phyloP scores from a whole-genome alignment of 2,797 vertebrate species.

The Coilia nasus region DNA sequence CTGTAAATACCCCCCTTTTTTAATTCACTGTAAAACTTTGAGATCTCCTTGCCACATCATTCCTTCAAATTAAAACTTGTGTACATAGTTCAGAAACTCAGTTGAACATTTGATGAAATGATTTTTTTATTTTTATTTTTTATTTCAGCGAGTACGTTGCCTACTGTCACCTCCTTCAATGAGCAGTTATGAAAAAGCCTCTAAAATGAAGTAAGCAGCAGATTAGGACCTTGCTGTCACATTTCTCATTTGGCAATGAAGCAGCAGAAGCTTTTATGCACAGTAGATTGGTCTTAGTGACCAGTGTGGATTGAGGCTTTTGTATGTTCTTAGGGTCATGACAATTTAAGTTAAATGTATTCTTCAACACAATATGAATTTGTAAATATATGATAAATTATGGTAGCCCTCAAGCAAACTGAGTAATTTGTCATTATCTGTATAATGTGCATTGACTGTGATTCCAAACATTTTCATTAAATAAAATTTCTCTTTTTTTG shows the following conservation, averaged over 20 bases:
- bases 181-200: conserved; percentile 14
- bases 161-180: not conserved
- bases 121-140: not conserved
- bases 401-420: not conserved
- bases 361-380: not conserved
- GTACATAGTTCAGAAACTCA: not conserved
- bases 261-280: not conserved
- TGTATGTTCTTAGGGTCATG: not conserved
- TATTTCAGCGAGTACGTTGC: not conserved
- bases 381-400: not conserved
- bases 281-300: not conserved
- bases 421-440: not conserved
- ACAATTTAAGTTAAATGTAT: not conserved
- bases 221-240: not conserved
- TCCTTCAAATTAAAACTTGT: not conserved
- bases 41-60: not conserved
- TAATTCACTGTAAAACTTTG: not conserved
- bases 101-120: not conserved
- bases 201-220: not conserved
- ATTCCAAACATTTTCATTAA: not conserved
- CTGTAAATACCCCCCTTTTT: too few relatives aligned
- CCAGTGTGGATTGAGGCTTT: not conserved
- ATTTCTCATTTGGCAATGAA: not conserved
- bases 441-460: not conserved
- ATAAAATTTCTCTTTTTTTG: not conserved